Evolutionary conservation across 2,113 vertebrate species (phyloP).

Genomic region (Halcyon senegalensis): DNA sequence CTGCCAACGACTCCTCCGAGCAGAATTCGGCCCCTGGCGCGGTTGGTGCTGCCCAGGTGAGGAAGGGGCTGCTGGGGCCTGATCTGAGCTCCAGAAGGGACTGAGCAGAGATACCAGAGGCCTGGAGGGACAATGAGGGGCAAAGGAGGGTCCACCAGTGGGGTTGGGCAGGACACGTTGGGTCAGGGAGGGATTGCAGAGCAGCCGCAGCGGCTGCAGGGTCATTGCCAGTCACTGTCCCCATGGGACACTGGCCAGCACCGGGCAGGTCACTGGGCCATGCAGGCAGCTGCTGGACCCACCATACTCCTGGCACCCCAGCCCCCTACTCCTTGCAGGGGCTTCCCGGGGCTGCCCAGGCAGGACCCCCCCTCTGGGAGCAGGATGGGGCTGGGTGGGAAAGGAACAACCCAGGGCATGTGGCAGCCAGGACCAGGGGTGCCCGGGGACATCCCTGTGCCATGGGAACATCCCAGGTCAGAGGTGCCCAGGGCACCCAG

Average conservation of each 20-base stretch:
- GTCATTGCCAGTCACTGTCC: neutral
- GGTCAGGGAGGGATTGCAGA: neutral
- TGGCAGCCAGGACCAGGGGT: neutral
- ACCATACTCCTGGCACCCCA: neutral
- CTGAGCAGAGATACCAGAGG: neutral
- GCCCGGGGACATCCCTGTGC: neutral
- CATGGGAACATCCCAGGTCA: neutral
- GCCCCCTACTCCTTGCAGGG: neutral
- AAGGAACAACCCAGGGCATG: neutral
- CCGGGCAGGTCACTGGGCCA: neutral
- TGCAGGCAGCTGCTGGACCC: neutral
- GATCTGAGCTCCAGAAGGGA: neutral
- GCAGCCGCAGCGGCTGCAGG: fast-evolving
- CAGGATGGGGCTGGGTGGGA: neutral
- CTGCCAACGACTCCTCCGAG: fast-evolving
- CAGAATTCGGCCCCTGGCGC: neutral
- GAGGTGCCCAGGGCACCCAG: neutral
- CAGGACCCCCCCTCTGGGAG: fast-evolving
- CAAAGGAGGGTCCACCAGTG: neutral
- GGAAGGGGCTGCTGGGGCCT: neutral
- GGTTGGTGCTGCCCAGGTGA: neutral
- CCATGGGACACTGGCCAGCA: neutral
- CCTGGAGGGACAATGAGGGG: neutral
- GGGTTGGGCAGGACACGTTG: neutral
- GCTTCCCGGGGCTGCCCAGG: neutral